Base-by-base conservation (phyloP, 1,140 invertebrate species). In the Muscidifurax raptorellus region DNA sequence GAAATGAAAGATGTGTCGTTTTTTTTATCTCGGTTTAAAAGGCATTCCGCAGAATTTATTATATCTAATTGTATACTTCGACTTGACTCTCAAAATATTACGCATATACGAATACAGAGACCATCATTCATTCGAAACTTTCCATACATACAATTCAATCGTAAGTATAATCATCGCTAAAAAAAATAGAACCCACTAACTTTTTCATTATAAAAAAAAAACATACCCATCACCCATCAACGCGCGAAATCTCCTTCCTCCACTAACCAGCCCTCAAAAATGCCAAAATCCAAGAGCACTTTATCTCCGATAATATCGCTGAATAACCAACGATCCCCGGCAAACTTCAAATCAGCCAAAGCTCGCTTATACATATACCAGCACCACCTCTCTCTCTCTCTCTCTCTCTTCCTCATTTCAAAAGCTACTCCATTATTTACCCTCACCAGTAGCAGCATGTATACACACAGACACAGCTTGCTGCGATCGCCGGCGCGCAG, bases 361-460 rank as follows among this genome's bases (percentile, higher is more conserved):
- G 52, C 22, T 59, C 52, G 22, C 52, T 18, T n/a, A n/a, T 36
- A 13, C 10, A n/a, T 30, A 40, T 40, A 40, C 36, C 36, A 40
- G 5, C 36, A 40, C 2, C 30, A 6, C 32, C 0, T n/a, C 32
- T 74, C 30, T 71, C 30, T 71, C 28, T 71, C 28, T 18, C 28
- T 71, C 32, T n/a, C 32, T 74, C 18, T 74, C 10, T 74, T 7
- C 6, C 52, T 59, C 4, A n/a, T n/a, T 59, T 59, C 18, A n/a
- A 59, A 59, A 59, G 52, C 66, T 7, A 30, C 66, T 69, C 27
- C 66, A 69, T 69, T 74, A 74, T 74, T 74, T 9, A 40, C 30
- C 30, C 71, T 12, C 25, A 40, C 7, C 15, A 18, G n/a, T 76
- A 18, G 74, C 71, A 9, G 32, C 22, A 15, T 7, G 13, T 3